phyloP scores from a whole-genome alignment of 2,797 vertebrate genomes.

The Coregonus suidteri region DNA sequence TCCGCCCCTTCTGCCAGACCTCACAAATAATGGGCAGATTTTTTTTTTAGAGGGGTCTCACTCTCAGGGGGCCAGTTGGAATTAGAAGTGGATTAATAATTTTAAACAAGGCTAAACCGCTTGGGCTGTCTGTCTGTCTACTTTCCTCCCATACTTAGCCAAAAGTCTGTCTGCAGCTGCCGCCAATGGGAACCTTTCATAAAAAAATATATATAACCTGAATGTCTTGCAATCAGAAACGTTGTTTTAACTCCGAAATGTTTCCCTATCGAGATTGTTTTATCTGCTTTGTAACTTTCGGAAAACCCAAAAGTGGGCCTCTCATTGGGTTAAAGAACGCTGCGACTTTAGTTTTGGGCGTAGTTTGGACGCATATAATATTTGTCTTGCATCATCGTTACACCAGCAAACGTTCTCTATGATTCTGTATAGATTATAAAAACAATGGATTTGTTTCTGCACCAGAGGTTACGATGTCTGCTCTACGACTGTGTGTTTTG shows the following conservation, averaged over 20 bases:
- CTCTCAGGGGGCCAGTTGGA: conserved; percentile 75
- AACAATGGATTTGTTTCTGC: conserved; percentile 2
- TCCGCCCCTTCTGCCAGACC: conserved; percentile 73
- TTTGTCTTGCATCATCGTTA: conserved; percentile 50
- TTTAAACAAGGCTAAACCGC: conserved; percentile 83
- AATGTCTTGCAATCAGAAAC: conserved; percentile 62
- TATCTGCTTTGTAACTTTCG: not conserved
- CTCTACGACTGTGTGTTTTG: not conserved
- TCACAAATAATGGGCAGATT: conserved; percentile 75
- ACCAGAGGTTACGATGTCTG: not conserved
- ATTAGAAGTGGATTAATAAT: conserved; percentile 83
- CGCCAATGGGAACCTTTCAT: conserved; percentile 56
- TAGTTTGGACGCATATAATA: conserved; percentile 52
- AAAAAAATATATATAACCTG: conserved; percentile 71
- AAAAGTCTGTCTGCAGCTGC: conserved; percentile 70
- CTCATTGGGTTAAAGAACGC: conserved; percentile 42
- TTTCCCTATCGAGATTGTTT: not conserved
- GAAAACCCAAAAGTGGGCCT: conserved; percentile 59
- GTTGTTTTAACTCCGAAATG: conserved; percentile 38
- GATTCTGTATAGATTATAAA: conserved; percentile 1
- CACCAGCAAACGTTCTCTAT: conserved; percentile 23
- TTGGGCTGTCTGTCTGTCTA: conserved; percentile 76
- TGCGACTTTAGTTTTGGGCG: conserved; percentile 26
- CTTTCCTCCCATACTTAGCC: conserved; percentile 74
- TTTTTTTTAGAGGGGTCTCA: conserved; percentile 70